Conservation (phyloP, 2,113 vertebrate genomes). For the Nesogale talazaci region DNA sequence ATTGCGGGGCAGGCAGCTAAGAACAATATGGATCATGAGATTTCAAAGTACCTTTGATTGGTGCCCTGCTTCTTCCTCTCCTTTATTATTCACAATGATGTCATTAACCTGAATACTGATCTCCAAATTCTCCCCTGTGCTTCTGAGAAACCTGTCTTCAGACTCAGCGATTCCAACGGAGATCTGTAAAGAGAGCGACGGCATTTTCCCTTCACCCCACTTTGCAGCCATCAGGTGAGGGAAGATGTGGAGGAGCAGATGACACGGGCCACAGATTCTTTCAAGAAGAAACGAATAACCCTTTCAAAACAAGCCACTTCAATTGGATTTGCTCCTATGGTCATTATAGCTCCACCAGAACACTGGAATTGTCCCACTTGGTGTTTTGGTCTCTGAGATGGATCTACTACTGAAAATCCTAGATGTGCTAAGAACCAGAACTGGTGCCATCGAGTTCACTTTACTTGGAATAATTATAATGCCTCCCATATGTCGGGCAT, state of each 20-base stretch:
- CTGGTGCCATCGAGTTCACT: neutral
- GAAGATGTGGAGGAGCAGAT: neutral
- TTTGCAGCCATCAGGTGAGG: neutral
- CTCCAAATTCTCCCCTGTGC: neutral
- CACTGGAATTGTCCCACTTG: constrained; percentile 14
- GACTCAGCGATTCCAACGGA: neutral
- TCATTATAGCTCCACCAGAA: neutral
- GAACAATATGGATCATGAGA: neutral
- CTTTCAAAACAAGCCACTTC: constrained; percentile 37
- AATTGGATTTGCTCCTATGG: constrained; percentile 51
- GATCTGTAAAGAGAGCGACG: neutral
- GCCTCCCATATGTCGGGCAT: neutral
- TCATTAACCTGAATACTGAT: neutral
- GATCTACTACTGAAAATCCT: constrained; percentile 33
- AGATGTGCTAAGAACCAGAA: neutral
- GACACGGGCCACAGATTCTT: constrained; percentile 2
- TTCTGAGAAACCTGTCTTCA: too few relatives aligned
- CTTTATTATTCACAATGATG: neutral
- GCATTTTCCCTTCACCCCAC: neutral
- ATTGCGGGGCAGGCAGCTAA: neutral
- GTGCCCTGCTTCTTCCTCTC: neutral
- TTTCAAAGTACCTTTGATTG: neutral
- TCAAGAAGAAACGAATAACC: constrained; percentile 33
- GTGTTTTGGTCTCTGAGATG: constrained; percentile 6
- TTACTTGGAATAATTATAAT: constrained; percentile 60